Evolutionary conservation across 2,113 vertebrate species (phyloP).

Genomic region (Poicephalus gulielmi): DNA sequence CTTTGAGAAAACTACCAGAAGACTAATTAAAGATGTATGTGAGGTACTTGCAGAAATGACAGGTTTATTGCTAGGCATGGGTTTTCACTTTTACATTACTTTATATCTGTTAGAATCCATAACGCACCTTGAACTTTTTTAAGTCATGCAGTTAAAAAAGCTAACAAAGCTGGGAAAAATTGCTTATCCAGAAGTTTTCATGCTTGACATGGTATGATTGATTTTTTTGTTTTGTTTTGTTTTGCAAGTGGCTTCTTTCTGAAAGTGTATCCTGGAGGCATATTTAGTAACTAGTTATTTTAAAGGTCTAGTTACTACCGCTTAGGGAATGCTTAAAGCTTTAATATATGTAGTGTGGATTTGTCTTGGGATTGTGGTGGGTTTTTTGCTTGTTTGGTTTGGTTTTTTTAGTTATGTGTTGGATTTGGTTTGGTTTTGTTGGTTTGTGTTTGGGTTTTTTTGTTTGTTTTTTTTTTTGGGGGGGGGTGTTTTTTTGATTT

Average conservation of each 20-base stretch:
- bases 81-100: background rate
- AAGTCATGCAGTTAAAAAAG: background rate
- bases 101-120: background rate
- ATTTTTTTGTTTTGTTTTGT: background rate
- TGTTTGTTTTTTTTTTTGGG: background rate
- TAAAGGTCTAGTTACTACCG: background rate
- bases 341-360: background rate
- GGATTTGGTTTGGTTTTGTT: background rate
- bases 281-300: background rate
- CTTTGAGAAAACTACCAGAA: background rate
- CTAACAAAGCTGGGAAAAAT: background rate
- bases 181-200: rapidly evolving
- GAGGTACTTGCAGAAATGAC: background rate
- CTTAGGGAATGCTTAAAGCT: background rate
- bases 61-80: background rate
- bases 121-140: background rate
- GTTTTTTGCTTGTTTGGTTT: background rate
- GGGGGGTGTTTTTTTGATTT: too few species aligned
- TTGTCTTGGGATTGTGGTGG: background rate
- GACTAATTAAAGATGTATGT: background rate
- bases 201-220: background rate
- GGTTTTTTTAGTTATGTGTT: background rate
- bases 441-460: background rate
- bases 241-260: background rate
- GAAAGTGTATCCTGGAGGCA: background rate